Evolutionary conservation across 2,113 vertebrate species (phyloP).

Genomic region (Porphyrio hochstetteri): DNA sequence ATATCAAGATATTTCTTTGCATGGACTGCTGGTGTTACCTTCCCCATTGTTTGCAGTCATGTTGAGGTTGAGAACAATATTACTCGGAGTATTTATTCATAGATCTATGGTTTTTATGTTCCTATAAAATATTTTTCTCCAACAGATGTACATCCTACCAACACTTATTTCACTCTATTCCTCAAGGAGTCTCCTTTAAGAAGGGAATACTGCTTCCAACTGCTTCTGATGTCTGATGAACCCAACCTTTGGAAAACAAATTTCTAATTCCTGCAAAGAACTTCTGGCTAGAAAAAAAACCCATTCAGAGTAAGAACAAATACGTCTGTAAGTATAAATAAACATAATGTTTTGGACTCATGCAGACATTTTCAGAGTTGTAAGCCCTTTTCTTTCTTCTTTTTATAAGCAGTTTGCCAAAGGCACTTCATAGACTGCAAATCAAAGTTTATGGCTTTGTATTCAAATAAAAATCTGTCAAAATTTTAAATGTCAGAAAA

Average conservation of each 20-base stretch:
- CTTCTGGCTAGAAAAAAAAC: not conserved
- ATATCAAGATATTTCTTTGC: not conserved
- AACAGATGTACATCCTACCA: not conserved
- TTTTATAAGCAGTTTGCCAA: not conserved
- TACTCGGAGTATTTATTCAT: not conserved
- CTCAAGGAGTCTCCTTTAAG: not conserved
- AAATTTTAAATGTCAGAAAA: not conserved
- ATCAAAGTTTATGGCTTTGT: not conserved
- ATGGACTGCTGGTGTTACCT: not conserved
- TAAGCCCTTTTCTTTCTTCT: not conserved
- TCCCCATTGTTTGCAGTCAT: not conserved
- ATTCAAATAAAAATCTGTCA: not conserved
- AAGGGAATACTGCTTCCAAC: not conserved
- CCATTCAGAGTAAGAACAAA: not conserved
- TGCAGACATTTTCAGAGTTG: not conserved
- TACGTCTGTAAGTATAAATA: not conserved
- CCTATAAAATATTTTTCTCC: not conserved
- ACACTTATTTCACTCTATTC: not conserved
- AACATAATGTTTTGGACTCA: not conserved
- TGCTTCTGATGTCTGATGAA: not conserved
- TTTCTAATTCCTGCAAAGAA: not conserved
- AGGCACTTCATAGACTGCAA: not conserved
- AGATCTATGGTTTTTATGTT: not conserved
- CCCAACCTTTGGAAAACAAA: not conserved
- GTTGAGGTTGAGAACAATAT: not conserved